These are phyloP conservation scores for Lymantria monacha DNA, from an alignment of 2,888 invertebrate genomes.

Conservation along the genomic window DNA sequence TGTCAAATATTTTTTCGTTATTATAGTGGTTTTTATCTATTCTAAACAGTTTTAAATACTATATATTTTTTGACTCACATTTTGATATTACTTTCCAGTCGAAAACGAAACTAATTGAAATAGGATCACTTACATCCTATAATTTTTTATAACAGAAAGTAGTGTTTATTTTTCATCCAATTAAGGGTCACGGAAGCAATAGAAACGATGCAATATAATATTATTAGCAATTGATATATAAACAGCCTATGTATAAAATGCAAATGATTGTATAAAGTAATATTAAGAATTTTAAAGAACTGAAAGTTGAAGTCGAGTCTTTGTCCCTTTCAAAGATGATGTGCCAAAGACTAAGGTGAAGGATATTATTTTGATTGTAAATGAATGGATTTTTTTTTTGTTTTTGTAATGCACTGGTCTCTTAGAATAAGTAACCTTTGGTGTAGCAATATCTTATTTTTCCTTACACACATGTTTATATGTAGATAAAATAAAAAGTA, in stretches of 20 bases:
- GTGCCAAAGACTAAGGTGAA: conserved; percentile 79
- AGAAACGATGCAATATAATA: too few species aligned
- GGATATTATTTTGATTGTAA: conserved; percentile 55
- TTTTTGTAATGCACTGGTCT: conserved; percentile 76
- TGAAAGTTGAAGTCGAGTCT: conserved; percentile 72
- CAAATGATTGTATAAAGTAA: conserved; percentile 50
- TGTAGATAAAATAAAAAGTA: conserved; percentile 76
- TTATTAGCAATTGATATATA: conserved; percentile 1
- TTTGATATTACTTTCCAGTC: too few species aligned
- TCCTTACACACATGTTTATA: conserved; percentile 75
- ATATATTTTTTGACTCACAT: too few species aligned
- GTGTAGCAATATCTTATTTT: conserved; percentile 73
- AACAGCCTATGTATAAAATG: conserved; percentile 27
- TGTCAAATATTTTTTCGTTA: too few species aligned
- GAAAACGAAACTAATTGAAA: too few species aligned
- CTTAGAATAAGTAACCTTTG: conserved; percentile 60
- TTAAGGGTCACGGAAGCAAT: too few species aligned
- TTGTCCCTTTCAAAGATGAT: conserved; percentile 78
- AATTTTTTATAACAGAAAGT: too few species aligned
- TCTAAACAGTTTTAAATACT: too few species aligned
- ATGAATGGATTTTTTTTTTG: too few species aligned
- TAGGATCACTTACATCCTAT: too few species aligned
- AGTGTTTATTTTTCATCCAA: too few species aligned
- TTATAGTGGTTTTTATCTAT: too few species aligned
- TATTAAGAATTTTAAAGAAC: conserved; percentile 60